Evolutionary conservation across 1,140 invertebrate species (phyloP).

Genomic region (Polyergus mexicanus): DNA sequence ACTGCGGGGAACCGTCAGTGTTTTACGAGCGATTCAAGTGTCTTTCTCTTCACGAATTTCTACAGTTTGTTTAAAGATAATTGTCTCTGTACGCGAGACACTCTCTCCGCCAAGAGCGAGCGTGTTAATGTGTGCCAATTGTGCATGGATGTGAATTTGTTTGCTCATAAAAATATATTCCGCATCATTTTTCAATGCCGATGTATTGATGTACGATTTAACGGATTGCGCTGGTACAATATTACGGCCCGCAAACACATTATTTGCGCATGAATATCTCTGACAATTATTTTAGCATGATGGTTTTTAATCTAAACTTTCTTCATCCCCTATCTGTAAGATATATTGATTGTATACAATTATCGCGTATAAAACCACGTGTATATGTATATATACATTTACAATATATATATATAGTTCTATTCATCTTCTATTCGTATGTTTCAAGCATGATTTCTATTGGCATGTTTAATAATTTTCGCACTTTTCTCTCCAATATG

Average conservation of each 20-base stretch:
- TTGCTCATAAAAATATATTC: constrained; percentile 37
- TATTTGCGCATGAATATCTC: constrained; percentile 36
- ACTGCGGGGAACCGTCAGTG: constrained; percentile 40
- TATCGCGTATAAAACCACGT: constrained; percentile 18
- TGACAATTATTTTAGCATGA: constrained; percentile 48
- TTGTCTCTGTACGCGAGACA: constrained; percentile 5
- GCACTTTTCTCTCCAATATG: constrained; percentile 1
- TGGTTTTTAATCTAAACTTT: constrained; percentile 38
- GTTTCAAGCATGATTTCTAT: constrained; percentile 46
- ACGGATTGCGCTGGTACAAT: constrained; percentile 11
- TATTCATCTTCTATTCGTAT: constrained; percentile 32
- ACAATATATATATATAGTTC: constrained; percentile 26
- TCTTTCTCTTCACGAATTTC: constrained; percentile 38
- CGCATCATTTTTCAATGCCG: constrained; percentile 35
- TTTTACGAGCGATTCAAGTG: constrained; percentile 41
- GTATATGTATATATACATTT: constrained; percentile 48
- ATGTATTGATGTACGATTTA: constrained; percentile 30
- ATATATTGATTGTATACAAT: constrained; percentile 21
- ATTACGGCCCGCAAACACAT: background rate
- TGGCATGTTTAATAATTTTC: constrained; percentile 33
- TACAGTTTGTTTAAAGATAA: constrained; percentile 51
- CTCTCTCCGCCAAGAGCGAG: background rate
- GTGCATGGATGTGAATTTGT: constrained; percentile 56
- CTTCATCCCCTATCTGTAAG: background rate
- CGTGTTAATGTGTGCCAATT: constrained; percentile 50